These are phyloP conservation scores for Acinonyx jubatus DNA, from an alignment of 2,113 vertebrate genomes.

Conservation along the genomic window DNA sequence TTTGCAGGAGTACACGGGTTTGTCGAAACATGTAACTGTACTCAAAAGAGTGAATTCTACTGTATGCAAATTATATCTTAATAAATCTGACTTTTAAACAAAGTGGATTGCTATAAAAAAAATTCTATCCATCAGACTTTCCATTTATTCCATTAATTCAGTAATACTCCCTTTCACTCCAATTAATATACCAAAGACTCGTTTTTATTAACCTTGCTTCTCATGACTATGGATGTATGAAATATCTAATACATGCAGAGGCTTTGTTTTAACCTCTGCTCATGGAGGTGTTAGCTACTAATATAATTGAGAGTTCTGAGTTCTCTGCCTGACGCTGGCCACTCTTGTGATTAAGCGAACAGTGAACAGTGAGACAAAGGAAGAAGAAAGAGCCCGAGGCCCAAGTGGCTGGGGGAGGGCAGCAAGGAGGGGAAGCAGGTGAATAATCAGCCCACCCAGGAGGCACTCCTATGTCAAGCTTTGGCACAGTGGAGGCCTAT, in stretches of 20 bases:
- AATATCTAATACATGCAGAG: background rate
- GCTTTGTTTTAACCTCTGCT: background rate
- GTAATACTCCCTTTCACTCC: background rate
- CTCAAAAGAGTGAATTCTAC: background rate
- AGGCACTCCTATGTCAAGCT: background rate
- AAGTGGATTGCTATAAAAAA: background rate
- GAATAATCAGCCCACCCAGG: background rate
- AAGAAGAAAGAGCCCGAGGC: background rate
- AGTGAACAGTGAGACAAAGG: background rate
- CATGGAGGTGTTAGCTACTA: background rate
- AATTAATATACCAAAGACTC: background rate
- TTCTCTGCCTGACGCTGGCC: background rate
- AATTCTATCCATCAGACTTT: background rate
- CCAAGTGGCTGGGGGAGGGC: rapidly evolving
- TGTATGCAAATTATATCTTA: background rate
- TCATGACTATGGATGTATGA: background rate
- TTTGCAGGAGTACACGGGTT: background rate
- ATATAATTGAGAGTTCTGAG: background rate
- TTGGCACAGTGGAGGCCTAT: rapidly evolving
- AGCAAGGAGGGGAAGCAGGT: rapidly evolving
- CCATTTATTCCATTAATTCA: conserved; percentile 4
- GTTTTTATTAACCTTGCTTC: background rate
- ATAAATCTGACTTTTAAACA: background rate
- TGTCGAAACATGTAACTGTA: background rate
- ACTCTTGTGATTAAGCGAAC: background rate